phyloP scores from a whole-genome alignment of 2,113 vertebrate species.

The Callopanchax toddi region DNA sequence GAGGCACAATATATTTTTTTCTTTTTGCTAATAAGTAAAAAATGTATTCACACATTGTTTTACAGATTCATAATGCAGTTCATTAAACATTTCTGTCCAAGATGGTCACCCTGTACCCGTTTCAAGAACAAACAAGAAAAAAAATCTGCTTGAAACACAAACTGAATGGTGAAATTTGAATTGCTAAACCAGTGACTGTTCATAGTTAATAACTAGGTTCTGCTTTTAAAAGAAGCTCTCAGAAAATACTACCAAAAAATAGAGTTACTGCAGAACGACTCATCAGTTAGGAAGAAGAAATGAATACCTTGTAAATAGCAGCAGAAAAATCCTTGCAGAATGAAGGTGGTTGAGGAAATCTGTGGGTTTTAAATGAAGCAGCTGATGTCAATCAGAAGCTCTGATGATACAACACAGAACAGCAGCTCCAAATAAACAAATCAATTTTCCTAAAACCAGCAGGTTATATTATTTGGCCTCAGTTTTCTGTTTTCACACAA shows the following conservation, averaged over 20 bases:
- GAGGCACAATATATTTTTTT: no score
- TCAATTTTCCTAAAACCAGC: constrained; percentile 10
- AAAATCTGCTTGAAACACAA: background rate
- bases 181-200: background rate
- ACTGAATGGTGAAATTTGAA: background rate
- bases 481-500: constrained; percentile 2
- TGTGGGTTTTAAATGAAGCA: background rate
- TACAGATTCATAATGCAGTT: no score
- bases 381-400: constrained; percentile 1
- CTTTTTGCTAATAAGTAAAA: no score
- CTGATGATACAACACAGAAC: constrained; percentile 4
- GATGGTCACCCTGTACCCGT: background rate
- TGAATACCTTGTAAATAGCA: background rate
- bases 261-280: background rate
- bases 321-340: background rate
- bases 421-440: constrained; percentile 27
- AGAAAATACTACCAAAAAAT: background rate
- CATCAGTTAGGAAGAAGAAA: background rate
- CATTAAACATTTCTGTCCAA: no score
- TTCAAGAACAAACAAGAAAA: background rate
- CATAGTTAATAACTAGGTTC: background rate
- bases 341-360: constrained; percentile 1
- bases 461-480: constrained; percentile 13
- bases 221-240: background rate
- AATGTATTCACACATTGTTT: no score